These are phyloP conservation scores for Lathronympha strigana DNA, from an alignment of 2,888 invertebrate genomes.

Conservation along the genomic window DNA sequence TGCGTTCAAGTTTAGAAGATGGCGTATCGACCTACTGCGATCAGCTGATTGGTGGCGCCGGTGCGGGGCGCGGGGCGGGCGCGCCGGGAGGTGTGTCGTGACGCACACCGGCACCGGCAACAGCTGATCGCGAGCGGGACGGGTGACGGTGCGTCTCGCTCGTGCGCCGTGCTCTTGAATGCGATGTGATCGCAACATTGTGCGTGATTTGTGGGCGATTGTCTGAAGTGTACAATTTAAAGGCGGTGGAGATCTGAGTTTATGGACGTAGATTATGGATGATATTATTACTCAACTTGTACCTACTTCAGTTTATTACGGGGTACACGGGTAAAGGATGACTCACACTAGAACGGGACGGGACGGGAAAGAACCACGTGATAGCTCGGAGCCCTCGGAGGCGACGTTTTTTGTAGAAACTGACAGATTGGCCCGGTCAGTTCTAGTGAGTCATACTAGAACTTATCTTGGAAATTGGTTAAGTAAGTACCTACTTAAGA, in stretches of 20 bases:
- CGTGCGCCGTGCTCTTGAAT: constrained; percentile 36
- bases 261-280: neutral
- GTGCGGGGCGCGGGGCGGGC: constrained; percentile 47
- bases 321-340: no score
- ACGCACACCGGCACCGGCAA: constrained; percentile 32
- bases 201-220: constrained; percentile 1
- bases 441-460: no score
- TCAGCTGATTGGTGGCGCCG: constrained; percentile 75
- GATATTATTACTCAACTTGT: neutral
- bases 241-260: neutral
- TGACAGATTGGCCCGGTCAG: no score
- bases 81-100: constrained; percentile 43
- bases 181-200: constrained; percentile 11
- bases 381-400: no score
- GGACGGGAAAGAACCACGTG: no score
- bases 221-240: constrained; percentile 3
- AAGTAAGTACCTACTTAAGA: no score
- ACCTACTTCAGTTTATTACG: no score
- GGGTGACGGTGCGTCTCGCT: constrained; percentile 19
- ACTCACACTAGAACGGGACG: no score
- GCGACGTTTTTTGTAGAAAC: no score
- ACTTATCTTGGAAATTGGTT: no score
- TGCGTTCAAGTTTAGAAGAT: constrained; percentile 30
- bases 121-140: constrained; percentile 38
- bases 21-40: constrained; percentile 65